A percentile compares a stretch with the other conserved stretches of the same genome.
phyloP scores from a whole-genome alignment of 2,113 vertebrate genomes.

The Rhea pennata region DNA sequence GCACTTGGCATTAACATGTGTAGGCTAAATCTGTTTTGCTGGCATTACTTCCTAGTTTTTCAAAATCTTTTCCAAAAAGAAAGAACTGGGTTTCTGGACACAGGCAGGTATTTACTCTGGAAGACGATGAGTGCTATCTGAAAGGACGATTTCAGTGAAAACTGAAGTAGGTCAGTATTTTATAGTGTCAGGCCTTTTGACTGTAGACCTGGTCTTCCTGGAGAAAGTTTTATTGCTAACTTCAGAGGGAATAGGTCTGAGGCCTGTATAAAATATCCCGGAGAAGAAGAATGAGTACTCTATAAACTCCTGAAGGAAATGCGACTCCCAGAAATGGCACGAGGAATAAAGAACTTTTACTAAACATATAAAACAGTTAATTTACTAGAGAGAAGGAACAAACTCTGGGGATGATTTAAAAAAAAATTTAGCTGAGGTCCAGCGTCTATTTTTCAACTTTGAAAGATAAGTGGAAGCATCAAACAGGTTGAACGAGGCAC shows the following conservation, averaged over 20 bases:
- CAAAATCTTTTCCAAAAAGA: not conserved
- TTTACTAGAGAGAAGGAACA: not conserved
- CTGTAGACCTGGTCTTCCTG: not conserved
- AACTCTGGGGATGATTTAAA: not conserved
- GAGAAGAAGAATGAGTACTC: not conserved
- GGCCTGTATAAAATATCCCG: not conserved
- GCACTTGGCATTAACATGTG: not conserved
- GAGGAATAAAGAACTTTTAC: not conserved
- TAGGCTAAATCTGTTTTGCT: not conserved
- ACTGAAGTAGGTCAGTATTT: not conserved
- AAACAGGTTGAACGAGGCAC: constrained; percentile 77
- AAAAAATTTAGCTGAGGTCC: not conserved
- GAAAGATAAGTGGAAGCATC: constrained; percentile 71
- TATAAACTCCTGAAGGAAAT: constrained; percentile 19
- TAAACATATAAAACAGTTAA: not conserved
- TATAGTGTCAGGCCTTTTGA: not conserved
- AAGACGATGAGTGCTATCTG: not conserved
- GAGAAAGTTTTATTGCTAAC: not conserved
- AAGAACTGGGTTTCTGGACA: not conserved
- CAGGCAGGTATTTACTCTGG: not conserved
- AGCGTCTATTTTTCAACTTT: constrained; percentile 43
- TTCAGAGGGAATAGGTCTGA: not conserved
- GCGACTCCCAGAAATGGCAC: not conserved
- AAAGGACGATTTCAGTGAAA: not conserved
- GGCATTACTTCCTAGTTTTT: not conserved